Conservation (phyloP, 1,140 invertebrate species). For the Drosophila sp. region DNA sequence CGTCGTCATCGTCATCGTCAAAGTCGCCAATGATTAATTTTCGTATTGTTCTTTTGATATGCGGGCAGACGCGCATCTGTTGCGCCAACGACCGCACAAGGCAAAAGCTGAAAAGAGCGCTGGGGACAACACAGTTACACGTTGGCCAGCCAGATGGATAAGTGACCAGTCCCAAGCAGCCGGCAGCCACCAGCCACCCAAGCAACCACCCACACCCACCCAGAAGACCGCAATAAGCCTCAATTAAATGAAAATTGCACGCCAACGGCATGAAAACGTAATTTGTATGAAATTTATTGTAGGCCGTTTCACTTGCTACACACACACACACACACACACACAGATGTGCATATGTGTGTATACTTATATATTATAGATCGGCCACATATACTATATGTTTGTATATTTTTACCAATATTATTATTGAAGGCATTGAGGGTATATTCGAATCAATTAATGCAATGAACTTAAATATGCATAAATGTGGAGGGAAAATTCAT, state of each 20-base stretch:
- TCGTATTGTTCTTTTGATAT: constrained; percentile 70
- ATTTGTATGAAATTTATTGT: constrained; percentile 74
- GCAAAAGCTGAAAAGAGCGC: constrained; percentile 4
- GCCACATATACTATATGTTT: background rate
- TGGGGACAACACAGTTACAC: constrained; percentile 23
- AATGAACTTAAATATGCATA: constrained; percentile 8
- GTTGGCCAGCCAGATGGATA: constrained; percentile 60
- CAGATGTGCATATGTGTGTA: constrained; percentile 36
- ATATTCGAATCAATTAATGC: constrained; percentile 9
- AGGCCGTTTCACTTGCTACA: constrained; percentile 40
- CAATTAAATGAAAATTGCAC: constrained; percentile 75
- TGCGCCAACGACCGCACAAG: constrained; percentile 69
- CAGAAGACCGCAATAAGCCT: constrained; percentile 65
- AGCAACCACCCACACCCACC: constrained; percentile 52
- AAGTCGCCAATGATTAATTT: constrained; percentile 77
- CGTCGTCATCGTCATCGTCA: constrained; percentile 48
- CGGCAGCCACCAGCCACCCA: constrained; percentile 7
- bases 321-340: constrained; percentile 26
- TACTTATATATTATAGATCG: constrained; percentile 19
- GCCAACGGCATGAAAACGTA: constrained; percentile 56
- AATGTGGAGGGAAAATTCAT: constrained; percentile 1
- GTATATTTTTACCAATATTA: background rate
- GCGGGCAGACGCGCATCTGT: constrained; percentile 62
- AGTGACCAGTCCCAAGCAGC: constrained; percentile 37
- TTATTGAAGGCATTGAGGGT: constrained; percentile 18